Base-by-base conservation (phyloP, 2,797 vertebrate genomes). In the Gymnothorax reevesii region DNA sequence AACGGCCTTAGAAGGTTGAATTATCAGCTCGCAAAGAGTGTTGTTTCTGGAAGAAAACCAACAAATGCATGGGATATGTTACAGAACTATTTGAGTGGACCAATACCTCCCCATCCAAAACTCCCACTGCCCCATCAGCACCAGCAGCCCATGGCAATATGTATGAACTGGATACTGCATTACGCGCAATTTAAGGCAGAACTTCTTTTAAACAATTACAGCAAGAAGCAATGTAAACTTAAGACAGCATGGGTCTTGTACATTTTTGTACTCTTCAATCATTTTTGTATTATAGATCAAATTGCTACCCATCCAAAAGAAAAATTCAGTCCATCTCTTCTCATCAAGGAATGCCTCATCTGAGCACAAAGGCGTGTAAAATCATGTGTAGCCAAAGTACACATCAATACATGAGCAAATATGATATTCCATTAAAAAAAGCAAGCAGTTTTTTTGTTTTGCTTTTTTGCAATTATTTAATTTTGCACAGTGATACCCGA, bases 161-260 rank as follows among this genome's bases (percentile, higher is more conserved):
- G 82, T 86, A 91, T 89, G 60, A 57, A 55, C 27, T 8, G 57
- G 91, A 93, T 90, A 93, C 92, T 94, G 92, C 94, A 94, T 94
- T 94, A 95, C 94, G 92, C 93, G 96, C 95, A 85, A 87, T 93
- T 97, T 98, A 99, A 99, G 98, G 98, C 98, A 95, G 94, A 75
- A 75, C 69, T 25, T 73, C n/a, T 73, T 3, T 27, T 33, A 73
- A 73, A 95, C 89, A 94, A 97, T 97, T 96, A 96, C 96, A 95
- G 96, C 96, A 95, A 92, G 93, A 97, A 97, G 95, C 96, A 89
- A 96, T 96, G 96, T 96, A 96, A 97, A 97, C 95, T 88, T 98
- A 99, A 99, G 98, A 98, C 98, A 97, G 95, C 97, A 92, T 96
- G 96, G 97, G 94, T 94, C 94, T 95, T 91, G 94, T 94, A 94